phyloP scores from a whole-genome alignment of 1,140 invertebrate genomes.

The Drosophila subobscura region DNA sequence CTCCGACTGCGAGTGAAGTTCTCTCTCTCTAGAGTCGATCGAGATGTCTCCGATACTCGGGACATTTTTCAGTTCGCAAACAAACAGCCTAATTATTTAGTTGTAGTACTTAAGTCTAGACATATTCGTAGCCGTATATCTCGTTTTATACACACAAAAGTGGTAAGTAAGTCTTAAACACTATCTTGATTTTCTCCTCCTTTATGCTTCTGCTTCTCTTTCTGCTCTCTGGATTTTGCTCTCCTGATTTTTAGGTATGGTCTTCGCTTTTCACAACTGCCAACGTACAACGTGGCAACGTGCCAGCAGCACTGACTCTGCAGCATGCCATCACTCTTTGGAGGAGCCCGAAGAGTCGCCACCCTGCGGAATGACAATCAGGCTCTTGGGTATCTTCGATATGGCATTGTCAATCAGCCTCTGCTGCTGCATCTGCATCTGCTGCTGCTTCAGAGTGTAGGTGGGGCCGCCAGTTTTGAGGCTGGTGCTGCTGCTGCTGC shows the following conservation, averaged over 20 bases:
- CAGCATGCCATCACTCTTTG: constrained; percentile 13
- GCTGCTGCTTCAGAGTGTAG: constrained; percentile 54
- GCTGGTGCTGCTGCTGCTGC: constrained; percentile 21
- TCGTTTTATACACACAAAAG: constrained; percentile 39
- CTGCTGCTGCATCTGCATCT: constrained; percentile 65
- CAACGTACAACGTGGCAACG: neutral
- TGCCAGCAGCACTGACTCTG: constrained; percentile 4
- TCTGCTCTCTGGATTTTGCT: neutral
- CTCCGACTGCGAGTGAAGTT: too few species aligned
- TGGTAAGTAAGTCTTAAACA: constrained; percentile 45
- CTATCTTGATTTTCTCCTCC: constrained; percentile 36
- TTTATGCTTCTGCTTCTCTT: constrained; percentile 6
- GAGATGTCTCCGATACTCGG: too few species aligned
- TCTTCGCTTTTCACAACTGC: too few species aligned
- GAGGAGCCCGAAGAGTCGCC: constrained; percentile 22
- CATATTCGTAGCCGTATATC: constrained; percentile 28
- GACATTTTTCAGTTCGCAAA: constrained; percentile 4
- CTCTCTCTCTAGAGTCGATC: too few species aligned
- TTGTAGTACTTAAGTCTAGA: constrained; percentile 26
- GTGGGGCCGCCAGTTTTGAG: constrained; percentile 31
- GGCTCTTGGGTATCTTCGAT: constrained; percentile 90
- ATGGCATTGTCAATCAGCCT: constrained; percentile 83
- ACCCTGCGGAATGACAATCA: constrained; percentile 89
- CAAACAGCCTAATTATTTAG: constrained; percentile 34
- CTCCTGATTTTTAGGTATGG: too few species aligned